phyloP scores from a whole-genome alignment of 1,140 invertebrate genomes.

The Oryctes rhinoceros region DNA sequence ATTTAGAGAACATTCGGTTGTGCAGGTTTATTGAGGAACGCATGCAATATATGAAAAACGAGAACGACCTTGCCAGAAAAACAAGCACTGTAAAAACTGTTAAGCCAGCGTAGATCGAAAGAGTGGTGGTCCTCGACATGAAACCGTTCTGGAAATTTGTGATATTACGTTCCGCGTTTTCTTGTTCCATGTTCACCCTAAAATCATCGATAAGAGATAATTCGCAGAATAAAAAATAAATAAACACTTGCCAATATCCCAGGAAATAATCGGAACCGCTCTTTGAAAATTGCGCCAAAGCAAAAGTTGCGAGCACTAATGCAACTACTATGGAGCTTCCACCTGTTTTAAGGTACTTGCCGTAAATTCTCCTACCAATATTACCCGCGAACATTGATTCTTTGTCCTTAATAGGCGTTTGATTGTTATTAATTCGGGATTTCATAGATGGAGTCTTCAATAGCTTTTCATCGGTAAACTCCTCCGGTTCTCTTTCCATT shows the following conservation, averaged over 20 bases:
- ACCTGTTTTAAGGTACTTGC: conserved; percentile 69
- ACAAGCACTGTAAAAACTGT: conserved; percentile 68
- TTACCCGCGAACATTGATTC: conserved; percentile 61
- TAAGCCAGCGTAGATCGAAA: conserved; percentile 62
- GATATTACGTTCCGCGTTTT: conserved; percentile 11
- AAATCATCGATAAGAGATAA: background rate
- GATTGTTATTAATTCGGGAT: conserved; percentile 38
- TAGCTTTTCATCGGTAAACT: conserved; percentile 52
- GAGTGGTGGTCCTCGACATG: conserved; percentile 25
- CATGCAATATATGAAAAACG: conserved; percentile 83
- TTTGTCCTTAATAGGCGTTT: conserved; percentile 44
- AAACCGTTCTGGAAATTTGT: background rate
- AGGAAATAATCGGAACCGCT: conserved; percentile 76
- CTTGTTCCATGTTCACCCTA: conserved; percentile 40
- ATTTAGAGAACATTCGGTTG: conserved; percentile 83
- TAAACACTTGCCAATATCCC: conserved; percentile 69
- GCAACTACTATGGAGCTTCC: conserved; percentile 64
- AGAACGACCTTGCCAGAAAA: conserved; percentile 70
- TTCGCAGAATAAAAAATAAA: background rate
- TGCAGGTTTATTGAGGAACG: conserved; percentile 81
- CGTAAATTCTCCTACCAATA: conserved; percentile 68
- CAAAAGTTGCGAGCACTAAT: conserved; percentile 64
- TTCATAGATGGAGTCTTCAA: conserved; percentile 14
- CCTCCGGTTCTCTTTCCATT: conserved; percentile 64
- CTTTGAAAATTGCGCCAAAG: conserved; percentile 69